Percentiles rank a stretch among this genome's conserved stretches.
Conservation (phyloP, 2,888 invertebrate genomes). For the Didymodactylos carnosus region DNA sequence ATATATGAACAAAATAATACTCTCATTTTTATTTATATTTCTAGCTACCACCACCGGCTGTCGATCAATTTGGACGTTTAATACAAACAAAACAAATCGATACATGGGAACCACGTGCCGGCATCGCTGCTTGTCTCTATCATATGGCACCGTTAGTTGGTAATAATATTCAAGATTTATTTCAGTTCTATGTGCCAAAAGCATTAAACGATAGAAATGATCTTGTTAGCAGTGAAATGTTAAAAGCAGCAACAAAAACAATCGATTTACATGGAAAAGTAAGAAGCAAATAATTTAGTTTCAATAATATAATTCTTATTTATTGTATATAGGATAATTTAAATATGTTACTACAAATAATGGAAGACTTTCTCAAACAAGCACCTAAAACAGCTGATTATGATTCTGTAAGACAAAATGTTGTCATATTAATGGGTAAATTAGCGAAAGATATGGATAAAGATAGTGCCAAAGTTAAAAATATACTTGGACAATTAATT, state of each 20-base stretch:
- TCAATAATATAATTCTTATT: neutral
- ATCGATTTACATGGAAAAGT: conserved; percentile 80
- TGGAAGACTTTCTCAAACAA: conserved; percentile 74
- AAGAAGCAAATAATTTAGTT: neutral
- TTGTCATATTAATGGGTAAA: conserved; percentile 88
- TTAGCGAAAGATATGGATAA: conserved; percentile 83
- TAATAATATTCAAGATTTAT: conserved; percentile 15
- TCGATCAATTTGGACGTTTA: conserved; percentile 77
- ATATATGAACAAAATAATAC: neutral
- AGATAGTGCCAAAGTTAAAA: conserved; percentile 64
- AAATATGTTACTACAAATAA: conserved; percentile 60
- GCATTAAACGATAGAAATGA: conserved; percentile 67
- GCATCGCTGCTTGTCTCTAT: conserved; percentile 60
- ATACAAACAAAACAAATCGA: conserved; percentile 58
- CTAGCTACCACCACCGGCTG: conserved; percentile 33
- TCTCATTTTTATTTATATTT: conserved; percentile 44
- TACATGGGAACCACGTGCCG: conserved; percentile 69
- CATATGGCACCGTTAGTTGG: conserved; percentile 53
- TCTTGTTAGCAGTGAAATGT: conserved; percentile 65
- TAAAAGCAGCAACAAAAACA: conserved; percentile 70
- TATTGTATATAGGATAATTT: conserved; percentile 35
- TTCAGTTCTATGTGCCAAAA: conserved; percentile 46
- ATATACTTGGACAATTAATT: conserved; percentile 73
- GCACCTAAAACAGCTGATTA: conserved; percentile 70
- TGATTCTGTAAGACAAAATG: conserved; percentile 80